phyloP scores from a whole-genome alignment of 1,140 invertebrate species.

The Drosophila sucinea region DNA sequence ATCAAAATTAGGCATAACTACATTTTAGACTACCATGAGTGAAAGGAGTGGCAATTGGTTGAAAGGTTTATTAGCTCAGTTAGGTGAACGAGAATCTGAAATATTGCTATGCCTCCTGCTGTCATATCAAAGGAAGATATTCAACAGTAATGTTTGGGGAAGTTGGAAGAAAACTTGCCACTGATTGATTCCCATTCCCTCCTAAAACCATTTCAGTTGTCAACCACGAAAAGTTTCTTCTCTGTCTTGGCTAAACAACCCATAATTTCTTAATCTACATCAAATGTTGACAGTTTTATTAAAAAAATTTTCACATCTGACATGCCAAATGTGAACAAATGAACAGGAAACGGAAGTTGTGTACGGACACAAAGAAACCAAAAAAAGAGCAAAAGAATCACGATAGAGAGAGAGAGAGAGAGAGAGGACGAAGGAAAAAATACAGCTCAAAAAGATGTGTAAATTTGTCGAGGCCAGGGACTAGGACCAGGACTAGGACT shows the following conservation, averaged over 20 bases:
- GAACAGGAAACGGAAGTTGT: slow-evolving; percentile 77
- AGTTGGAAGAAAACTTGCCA: slow-evolving; percentile 16
- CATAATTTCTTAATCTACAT: slow-evolving; percentile 81
- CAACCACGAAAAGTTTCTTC: slow-evolving; percentile 21
- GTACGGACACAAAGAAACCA: slow-evolving; percentile 55
- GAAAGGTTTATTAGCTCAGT: no score
- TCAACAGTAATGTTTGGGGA: no score
- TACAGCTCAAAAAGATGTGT: slow-evolving; percentile 67
- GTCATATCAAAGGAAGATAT: no score
- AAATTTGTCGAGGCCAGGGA: slow-evolving; percentile 60
- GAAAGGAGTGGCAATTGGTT: no score
- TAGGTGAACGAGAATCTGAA: no score
- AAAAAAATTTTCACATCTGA: slow-evolving; percentile 71
- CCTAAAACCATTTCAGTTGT: slow-evolving; percentile 20
- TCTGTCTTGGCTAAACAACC: slow-evolving; percentile 32
- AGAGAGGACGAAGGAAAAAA: slow-evolving; percentile 17
- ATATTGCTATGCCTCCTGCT: no score
- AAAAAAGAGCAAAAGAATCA: slow-evolving; percentile 16
- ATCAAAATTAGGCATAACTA: no score
- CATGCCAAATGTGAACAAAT: slow-evolving; percentile 78
- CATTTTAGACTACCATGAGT: no score
- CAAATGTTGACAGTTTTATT: slow-evolving; percentile 80
- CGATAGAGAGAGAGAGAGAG: slow-evolving; percentile 8
- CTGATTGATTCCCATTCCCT: slow-evolving; percentile 41
- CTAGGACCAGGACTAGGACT: slow-evolving; percentile 26